A percentile compares a stretch with the other conserved stretches of the same genome.
These are phyloP conservation scores for Plagodis dolabraria DNA, from an alignment of 2,888 invertebrate genomes.

Conservation along the genomic window DNA sequence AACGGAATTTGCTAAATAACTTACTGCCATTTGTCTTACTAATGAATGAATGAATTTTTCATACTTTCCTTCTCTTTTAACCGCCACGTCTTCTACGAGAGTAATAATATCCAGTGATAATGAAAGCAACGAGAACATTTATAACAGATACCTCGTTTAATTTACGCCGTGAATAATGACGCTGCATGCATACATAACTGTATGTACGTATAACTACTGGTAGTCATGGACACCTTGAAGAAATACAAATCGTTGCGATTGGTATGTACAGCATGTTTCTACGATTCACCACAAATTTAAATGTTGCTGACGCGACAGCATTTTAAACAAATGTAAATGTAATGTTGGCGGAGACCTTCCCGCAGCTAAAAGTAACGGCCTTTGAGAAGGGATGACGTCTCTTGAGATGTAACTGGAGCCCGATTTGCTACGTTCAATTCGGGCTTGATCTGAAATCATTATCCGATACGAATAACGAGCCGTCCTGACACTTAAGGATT, in stretches of 20 bases:
- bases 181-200: neutral
- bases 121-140: slow-evolving; percentile 25
- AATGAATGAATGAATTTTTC: slow-evolving; percentile 63
- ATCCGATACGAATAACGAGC: slow-evolving; percentile 50
- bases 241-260: slow-evolving; percentile 27
- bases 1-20: slow-evolving; percentile 69
- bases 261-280: slow-evolving; percentile 38
- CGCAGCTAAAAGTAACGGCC: slow-evolving; percentile 55
- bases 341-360: slow-evolving; percentile 47
- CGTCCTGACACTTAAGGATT: slow-evolving; percentile 34
- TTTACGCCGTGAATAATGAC: slow-evolving; percentile 5
- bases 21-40: slow-evolving; percentile 68
- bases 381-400: slow-evolving; percentile 53
- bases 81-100: slow-evolving; percentile 31
- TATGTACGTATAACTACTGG: too few species aligned
- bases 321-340: slow-evolving; percentile 57
- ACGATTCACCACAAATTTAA: slow-evolving; percentile 48
- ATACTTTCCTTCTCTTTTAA: slow-evolving; percentile 38
- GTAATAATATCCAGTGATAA: slow-evolving; percentile 32
- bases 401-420: slow-evolving; percentile 50
- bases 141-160: slow-evolving; percentile 17
- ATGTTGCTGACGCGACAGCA: slow-evolving; percentile 49
- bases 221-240: neutral
- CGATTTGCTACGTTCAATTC: slow-evolving; percentile 49
- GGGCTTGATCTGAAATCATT: slow-evolving; percentile 54